Conservation (phyloP, 2,888 invertebrate species). For the Seira ritae region DNA sequence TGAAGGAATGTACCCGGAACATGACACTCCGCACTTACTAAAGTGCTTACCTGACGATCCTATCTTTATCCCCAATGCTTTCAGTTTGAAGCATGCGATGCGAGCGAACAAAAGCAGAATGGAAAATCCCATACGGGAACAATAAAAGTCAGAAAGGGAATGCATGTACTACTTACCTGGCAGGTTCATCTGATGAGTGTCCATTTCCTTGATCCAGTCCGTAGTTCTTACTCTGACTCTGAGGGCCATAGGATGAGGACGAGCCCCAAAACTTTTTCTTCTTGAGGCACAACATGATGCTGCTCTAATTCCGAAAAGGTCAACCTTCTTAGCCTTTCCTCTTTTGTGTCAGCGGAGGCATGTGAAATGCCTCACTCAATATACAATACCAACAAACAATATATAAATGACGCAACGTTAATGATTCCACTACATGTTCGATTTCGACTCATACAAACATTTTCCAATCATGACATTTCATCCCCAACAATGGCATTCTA, state of each 20-base stretch:
- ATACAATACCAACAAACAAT: too few relatives aligned
- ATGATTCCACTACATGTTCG: conserved; percentile 4
- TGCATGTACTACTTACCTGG: conserved; percentile 18
- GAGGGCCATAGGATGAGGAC: conserved; percentile 64
- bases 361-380: neutral
- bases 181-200: conserved; percentile 14
- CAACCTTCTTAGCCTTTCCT: neutral
- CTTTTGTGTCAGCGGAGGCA: neutral
- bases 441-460: conserved; percentile 40
- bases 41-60: neutral
- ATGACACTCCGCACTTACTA: neutral
- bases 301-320: conserved; percentile 33
- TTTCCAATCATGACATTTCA: conserved; percentile 34
- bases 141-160: neutral
- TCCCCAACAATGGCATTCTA: conserved; percentile 37
- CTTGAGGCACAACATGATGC: conserved; percentile 63
- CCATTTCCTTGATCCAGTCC: conserved; percentile 56
- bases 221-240: conserved; percentile 54
- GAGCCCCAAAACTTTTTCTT: conserved; percentile 69
- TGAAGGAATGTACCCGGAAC: conserved; percentile 3
- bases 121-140: neutral
- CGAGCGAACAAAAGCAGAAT: neutral
- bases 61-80: neutral
- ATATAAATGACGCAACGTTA: neutral
- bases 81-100: neutral